A percentile compares a stretch with the other conserved stretches of the same genome.
Conservation (phyloP, 1,140 invertebrate species). For the Drosophila bocki region DNA sequence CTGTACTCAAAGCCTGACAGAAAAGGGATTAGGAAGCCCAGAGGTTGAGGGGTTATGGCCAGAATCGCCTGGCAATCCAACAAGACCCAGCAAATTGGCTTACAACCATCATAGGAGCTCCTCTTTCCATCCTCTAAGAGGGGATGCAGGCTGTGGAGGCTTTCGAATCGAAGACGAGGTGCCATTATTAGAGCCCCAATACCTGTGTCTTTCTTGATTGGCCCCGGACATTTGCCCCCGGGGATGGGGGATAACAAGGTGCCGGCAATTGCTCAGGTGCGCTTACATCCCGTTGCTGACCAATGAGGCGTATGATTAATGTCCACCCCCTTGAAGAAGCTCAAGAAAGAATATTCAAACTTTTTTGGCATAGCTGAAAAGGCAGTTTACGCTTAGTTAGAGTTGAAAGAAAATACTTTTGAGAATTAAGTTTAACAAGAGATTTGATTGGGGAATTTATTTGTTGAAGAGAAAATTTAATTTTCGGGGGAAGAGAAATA, state of each 20-base stretch:
- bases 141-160: background rate
- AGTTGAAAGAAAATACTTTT: background rate
- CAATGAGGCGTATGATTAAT: constrained; percentile 78
- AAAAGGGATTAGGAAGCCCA: background rate
- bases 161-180: constrained; percentile 1
- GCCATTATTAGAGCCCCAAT: constrained; percentile 14
- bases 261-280: constrained; percentile 52
- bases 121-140: background rate
- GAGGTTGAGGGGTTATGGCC: constrained; percentile 1
- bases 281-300: constrained; percentile 39
- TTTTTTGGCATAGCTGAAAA: constrained; percentile 8
- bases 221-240: constrained; percentile 32
- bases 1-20: background rate
- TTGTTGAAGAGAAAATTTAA: background rate
- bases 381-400: constrained; percentile 31
- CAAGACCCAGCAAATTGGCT: constrained; percentile 61
- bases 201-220: constrained; percentile 53
- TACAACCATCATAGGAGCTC: constrained; percentile 16
- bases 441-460: constrained; percentile 5
- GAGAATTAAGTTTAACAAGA: background rate
- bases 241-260: constrained; percentile 16
- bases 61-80: constrained; percentile 20
- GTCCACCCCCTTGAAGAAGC: constrained; percentile 4
- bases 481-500: background rate
- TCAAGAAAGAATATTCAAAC: constrained; percentile 18